These are phyloP conservation scores for Dascyllus trimaculatus DNA, from an alignment of 2,113 vertebrate species.

Conservation along the genomic window DNA sequence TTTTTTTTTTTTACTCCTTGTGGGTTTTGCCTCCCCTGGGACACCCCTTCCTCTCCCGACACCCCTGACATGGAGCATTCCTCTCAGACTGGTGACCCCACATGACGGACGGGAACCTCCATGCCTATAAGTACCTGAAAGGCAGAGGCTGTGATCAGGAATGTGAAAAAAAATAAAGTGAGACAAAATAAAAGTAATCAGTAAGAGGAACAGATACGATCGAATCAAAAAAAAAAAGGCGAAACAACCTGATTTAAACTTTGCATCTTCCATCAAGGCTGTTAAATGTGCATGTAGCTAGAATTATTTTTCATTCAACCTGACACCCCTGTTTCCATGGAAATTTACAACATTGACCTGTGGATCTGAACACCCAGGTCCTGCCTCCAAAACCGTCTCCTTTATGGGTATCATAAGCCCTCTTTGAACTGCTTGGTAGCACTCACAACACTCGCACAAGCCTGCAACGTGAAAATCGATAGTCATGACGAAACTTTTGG, in stretches of 20 bases:
- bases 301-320: slow-evolving; percentile 32
- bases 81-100: slow-evolving; percentile 66
- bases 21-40: slow-evolving; percentile 56
- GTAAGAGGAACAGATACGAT: background rate
- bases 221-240: background rate
- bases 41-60: slow-evolving; percentile 34
- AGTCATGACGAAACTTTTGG: slow-evolving; percentile 43
- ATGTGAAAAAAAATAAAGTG: slow-evolving; percentile 23
- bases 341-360: slow-evolving; percentile 67
- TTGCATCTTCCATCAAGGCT: background rate
- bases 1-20: slow-evolving; percentile 30
- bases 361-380: slow-evolving; percentile 34
- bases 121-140: slow-evolving; percentile 66
- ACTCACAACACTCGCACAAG: slow-evolving; percentile 20
- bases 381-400: slow-evolving; percentile 34
- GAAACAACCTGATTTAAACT: background rate
- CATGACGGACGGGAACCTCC: slow-evolving; percentile 77
- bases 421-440: slow-evolving; percentile 50
- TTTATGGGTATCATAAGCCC: slow-evolving; percentile 37
- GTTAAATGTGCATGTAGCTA: background rate
- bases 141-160: slow-evolving; percentile 44
- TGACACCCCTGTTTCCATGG: slow-evolving; percentile 56
- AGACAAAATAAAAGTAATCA: background rate
- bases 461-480: slow-evolving; percentile 24
- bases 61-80: slow-evolving; percentile 73